Base-by-base conservation (phyloP, 1,140 invertebrate genomes). In the Brachionus sp. region DNA sequence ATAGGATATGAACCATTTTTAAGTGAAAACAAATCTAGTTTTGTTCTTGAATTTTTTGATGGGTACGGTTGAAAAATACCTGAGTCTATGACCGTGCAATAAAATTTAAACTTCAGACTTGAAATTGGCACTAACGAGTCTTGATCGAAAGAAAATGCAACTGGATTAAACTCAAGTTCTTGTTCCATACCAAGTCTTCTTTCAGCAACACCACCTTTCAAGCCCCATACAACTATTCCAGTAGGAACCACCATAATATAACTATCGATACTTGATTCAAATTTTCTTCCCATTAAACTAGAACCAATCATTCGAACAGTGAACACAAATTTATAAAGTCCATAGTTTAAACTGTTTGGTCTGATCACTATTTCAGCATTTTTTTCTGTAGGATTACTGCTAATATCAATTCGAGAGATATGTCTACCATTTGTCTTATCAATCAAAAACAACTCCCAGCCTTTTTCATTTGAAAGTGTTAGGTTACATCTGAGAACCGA, bases 321-420 rank as follows among this genome's bases (percentile, higher is more conserved):
- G 16, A 5, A 80, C 13, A 80, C 77, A 75, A 80, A 80, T 80
- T 66, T 57, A 13, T 80, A 80, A 3, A 80, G 25, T 1, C 77
- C 77, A 80, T 80, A 80, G n/a, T 25, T 80, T 6, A 80, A 16
- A 37, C 6, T 42, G 23, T 80, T 80, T 13, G 50, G 33, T 35
- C 16, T 19, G 1, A 80, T 42, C 6, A 80, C 50, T 23, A 80
- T 19, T 66, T 80, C 77, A 4, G 77, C 19, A 80, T 23, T 23
- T 39, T 25, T 29, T 16, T 50, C 29, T 6, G 77, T 62, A 0
- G 50, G 77, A 66, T 62, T 80, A 10, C 13, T 16, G 39, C 35
- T 66, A 2, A 80, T 12, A 44, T 62, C 50, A 29, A 80, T 33
- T 23, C 29, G n/a, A 25, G 19, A 29, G 4, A 80, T 62, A 25